These are phyloP conservation scores for Epistrophe eligans DNA, from an alignment of 2,888 invertebrate genomes.

Conservation along the genomic window DNA sequence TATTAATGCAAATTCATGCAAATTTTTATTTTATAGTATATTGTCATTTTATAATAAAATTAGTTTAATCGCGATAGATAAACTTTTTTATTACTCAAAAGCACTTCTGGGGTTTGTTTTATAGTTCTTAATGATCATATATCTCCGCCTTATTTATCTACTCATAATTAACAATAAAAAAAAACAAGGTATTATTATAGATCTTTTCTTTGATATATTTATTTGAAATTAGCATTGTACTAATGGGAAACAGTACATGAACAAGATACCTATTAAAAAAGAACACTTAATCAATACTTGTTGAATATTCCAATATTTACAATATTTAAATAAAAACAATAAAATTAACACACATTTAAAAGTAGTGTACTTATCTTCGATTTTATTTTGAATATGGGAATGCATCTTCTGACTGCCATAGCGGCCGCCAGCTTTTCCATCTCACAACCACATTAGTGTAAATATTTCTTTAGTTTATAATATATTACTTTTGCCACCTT, in stretches of 20 bases:
- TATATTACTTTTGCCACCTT: background rate
- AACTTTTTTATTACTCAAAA: background rate
- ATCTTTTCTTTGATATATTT: background rate
- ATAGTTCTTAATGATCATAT: background rate
- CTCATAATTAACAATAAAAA: background rate
- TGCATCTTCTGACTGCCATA: background rate
- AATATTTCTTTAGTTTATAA: conserved; percentile 4
- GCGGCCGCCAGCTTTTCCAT: background rate
- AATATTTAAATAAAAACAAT: background rate
- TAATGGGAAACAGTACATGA: background rate
- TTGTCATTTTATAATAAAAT: conserved; percentile 7
- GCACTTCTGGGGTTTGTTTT: conserved; percentile 1
- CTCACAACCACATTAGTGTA: background rate
- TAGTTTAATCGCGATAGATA: conserved; percentile 1
- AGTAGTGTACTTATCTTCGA: background rate
- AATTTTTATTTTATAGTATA: background rate
- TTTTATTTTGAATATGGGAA: background rate
- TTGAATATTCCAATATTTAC: background rate
- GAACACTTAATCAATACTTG: background rate
- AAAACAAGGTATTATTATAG: background rate
- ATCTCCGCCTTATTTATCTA: background rate
- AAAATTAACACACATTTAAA: conserved; percentile 1
- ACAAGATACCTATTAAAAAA: background rate
- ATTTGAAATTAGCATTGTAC: background rate
- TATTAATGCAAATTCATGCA: conserved; percentile 8